phyloP scores from a whole-genome alignment of 2,797 vertebrate species.

The Phrynocephalus guinanensis region DNA sequence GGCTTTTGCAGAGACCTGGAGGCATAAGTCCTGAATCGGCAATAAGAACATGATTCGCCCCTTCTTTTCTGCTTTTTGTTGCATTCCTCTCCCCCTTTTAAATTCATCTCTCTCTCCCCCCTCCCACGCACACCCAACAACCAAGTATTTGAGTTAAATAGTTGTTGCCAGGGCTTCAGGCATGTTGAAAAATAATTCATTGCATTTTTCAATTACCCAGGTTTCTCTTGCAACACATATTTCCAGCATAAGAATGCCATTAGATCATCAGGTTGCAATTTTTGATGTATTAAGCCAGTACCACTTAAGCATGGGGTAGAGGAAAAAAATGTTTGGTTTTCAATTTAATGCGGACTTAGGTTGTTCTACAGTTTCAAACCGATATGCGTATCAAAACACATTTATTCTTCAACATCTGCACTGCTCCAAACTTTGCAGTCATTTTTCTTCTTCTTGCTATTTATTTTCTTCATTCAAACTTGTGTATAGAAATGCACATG shows the following conservation, averaged over 20 bases:
- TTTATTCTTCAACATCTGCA: neutral
- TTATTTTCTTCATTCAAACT: neutral
- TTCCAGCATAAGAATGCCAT: neutral
- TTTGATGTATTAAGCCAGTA: neutral
- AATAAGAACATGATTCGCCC: neutral
- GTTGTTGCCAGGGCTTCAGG: conserved; percentile 6
- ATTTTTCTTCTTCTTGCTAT: neutral
- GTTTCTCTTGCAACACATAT: neutral
- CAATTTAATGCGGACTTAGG: neutral
- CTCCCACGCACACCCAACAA: neutral
- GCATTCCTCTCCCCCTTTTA: neutral
- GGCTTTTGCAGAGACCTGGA: neutral
- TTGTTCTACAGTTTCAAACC: neutral
- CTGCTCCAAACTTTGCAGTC: neutral
- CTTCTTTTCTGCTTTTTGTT: neutral
- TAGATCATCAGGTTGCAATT: rapidly evolving
- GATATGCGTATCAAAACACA: neutral
- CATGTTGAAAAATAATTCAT: neutral
- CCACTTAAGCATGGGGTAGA: neutral
- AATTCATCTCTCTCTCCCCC: neutral
- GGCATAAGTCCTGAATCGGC: neutral
- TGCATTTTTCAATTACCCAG: conserved; percentile 15
- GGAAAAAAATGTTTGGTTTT: neutral
- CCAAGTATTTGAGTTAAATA: conserved; percentile 10
- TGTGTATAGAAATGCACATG: neutral